Evolutionary conservation across 2,888 invertebrate genomes (phyloP).

Genomic region (Oegoconia quadripuncta): DNA sequence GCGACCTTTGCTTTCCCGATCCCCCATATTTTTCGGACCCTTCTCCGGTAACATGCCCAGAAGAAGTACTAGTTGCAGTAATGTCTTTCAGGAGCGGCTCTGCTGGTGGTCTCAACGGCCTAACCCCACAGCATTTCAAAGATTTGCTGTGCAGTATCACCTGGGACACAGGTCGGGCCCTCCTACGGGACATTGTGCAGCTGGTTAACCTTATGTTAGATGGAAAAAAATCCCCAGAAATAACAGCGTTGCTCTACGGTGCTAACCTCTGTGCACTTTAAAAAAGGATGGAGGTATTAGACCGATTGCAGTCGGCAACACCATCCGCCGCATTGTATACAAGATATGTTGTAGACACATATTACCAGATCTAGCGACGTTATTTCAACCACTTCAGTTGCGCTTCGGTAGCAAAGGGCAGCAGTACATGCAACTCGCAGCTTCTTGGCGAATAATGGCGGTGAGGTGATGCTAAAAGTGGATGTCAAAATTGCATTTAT

Average conservation of each 20-base stretch:
- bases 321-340: not conserved
- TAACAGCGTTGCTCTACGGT: too few relatives aligned
- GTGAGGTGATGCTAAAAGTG: too few relatives aligned
- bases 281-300: slow-evolving; percentile 6
- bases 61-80: not conserved
- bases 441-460: too few relatives aligned
- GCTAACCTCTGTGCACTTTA: not conserved
- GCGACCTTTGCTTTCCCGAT: not conserved
- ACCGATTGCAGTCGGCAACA: slow-evolving; percentile 4
- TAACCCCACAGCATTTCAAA: not conserved
- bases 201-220: too few relatives aligned
- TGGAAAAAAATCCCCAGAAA: too few relatives aligned
- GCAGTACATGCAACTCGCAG: not conserved
- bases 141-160: too few relatives aligned
- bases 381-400: slow-evolving; percentile 2
- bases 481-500: too few relatives aligned
- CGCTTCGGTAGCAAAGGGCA: slow-evolving; percentile 1
- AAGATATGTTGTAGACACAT: not conserved
- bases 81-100: not conserved
- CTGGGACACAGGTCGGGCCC: too few relatives aligned
- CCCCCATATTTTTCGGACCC: too few relatives aligned
- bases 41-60: not conserved
- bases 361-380: not conserved
- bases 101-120: not conserved
- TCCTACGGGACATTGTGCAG: too few relatives aligned